Evolutionary conservation across 2,888 invertebrate species (phyloP).

Genomic region (Eupithecia abbreviata): DNA sequence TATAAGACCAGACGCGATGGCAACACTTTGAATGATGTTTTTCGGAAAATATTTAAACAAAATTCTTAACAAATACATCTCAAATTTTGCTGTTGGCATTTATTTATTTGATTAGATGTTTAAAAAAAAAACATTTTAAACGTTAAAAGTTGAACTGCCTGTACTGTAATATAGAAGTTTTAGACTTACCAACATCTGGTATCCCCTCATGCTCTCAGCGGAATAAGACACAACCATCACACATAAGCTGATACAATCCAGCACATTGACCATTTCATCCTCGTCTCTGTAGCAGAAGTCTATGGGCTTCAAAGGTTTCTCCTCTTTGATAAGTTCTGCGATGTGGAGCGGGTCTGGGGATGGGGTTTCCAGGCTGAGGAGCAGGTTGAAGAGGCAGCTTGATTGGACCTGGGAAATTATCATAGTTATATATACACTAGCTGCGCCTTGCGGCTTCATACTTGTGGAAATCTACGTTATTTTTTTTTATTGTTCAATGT

Average conservation of each 20-base stretch:
- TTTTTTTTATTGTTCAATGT: too few relatives aligned
- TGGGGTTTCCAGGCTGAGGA: slow-evolving; percentile 96
- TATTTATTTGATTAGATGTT: too few relatives aligned
- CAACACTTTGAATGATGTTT: too few relatives aligned
- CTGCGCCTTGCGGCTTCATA: too few relatives aligned
- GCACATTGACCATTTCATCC: slow-evolving; percentile 97
- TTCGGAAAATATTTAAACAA: too few relatives aligned
- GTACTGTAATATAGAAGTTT: too few relatives aligned
- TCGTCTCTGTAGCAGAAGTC: slow-evolving; percentile 99
- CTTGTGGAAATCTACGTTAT: too few relatives aligned
- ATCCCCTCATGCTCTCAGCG: slow-evolving; percentile 95
- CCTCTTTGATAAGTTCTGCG: slow-evolving; percentile 94
- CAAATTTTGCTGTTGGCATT: too few relatives aligned
- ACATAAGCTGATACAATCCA: slow-evolving; percentile 99
- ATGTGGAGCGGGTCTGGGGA: slow-evolving; percentile 97
- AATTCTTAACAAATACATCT: too few relatives aligned
- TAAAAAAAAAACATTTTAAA: too few relatives aligned
- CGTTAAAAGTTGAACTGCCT: too few relatives aligned
- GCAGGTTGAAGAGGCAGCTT: slow-evolving; percentile 94
- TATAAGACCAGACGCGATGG: too few relatives aligned
- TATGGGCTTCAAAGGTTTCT: slow-evolving; percentile 95
- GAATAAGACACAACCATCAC: slow-evolving; percentile 99
- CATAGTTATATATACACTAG: slow-evolving; percentile 11
- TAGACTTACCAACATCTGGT: slow-evolving; percentile 92
- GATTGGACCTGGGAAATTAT: slow-evolving; percentile 88